Conservation (phyloP, 2,888 invertebrate genomes). For the Geophilus truncorum region DNA sequence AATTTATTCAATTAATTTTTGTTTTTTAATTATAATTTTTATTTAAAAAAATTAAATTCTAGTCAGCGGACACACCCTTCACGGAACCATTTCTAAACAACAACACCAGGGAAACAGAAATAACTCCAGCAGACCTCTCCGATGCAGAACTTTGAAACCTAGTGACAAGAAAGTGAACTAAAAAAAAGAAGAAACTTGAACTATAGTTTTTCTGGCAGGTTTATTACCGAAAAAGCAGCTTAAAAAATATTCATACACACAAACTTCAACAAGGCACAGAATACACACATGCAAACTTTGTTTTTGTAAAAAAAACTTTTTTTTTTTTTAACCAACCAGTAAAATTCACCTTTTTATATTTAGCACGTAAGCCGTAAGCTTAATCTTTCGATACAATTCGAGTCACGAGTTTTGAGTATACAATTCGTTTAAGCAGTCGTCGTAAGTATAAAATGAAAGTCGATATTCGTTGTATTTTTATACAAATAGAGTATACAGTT, state of each 20-base stretch:
- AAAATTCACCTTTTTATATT: background rate
- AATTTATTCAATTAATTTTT: background rate
- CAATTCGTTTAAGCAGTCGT: background rate
- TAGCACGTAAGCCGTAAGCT: background rate
- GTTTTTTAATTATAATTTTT: no score
- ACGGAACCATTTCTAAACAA: no score
- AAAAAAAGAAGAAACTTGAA: background rate
- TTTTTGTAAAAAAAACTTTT: background rate
- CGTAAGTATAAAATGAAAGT: background rate
- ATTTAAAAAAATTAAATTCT: no score
- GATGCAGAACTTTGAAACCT: no score
- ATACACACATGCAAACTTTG: slow-evolving; percentile 10
- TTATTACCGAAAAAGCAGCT: background rate
- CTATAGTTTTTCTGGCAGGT: background rate
- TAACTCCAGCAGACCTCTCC: no score
- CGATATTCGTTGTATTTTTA: background rate
- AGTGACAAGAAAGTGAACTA: no score
- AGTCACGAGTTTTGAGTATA: background rate
- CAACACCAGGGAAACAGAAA: no score
- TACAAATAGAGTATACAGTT: background rate
- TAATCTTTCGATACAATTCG: background rate
- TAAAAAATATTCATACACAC: background rate
- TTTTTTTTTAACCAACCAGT: background rate
- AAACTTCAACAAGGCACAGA: slow-evolving; percentile 7
- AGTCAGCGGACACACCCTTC: no score